phyloP scores from a whole-genome alignment of 2,113 vertebrate species.

The Amphiprion percula region DNA sequence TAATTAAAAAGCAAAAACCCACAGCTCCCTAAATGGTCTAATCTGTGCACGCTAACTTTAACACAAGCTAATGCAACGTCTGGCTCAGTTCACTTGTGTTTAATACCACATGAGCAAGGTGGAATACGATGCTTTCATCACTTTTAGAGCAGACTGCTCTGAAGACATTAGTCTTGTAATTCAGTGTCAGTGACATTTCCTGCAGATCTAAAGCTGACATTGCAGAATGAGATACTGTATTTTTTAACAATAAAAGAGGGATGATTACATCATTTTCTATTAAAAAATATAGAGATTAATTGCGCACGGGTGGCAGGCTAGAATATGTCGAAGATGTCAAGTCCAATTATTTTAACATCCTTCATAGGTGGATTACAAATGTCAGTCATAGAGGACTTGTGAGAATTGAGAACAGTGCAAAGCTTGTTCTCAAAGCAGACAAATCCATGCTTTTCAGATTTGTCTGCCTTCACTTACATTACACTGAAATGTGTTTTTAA shows the following conservation, averaged over 20 bases:
- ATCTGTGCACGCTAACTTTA: constrained; percentile 70
- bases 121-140: constrained; percentile 44
- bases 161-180: constrained; percentile 12
- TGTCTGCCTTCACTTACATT: constrained; percentile 13
- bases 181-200: constrained; percentile 21
- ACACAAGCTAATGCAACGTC: constrained; percentile 58
- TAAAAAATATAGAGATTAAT: constrained; percentile 41
- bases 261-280: constrained; percentile 20
- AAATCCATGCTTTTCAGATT: constrained; percentile 13
- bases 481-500: constrained; percentile 27
- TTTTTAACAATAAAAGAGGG: constrained; percentile 38
- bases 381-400: constrained; percentile 21
- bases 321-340: constrained; percentile 31
- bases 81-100: constrained; percentile 55
- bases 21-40: constrained; percentile 65
- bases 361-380: constrained; percentile 28
- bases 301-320: constrained; percentile 4
- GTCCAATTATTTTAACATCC: constrained; percentile 29
- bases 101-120: constrained; percentile 64
- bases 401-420: constrained; percentile 5
- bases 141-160: background rate
- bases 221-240: constrained; percentile 24
- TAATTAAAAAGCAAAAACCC: constrained; percentile 82
- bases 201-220: constrained; percentile 20
- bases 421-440: constrained; percentile 20